Percentiles rank a stretch among this genome's conserved stretches.
phyloP scores from a whole-genome alignment of 2,797 vertebrate genomes.

The Sebastes itinus region DNA sequence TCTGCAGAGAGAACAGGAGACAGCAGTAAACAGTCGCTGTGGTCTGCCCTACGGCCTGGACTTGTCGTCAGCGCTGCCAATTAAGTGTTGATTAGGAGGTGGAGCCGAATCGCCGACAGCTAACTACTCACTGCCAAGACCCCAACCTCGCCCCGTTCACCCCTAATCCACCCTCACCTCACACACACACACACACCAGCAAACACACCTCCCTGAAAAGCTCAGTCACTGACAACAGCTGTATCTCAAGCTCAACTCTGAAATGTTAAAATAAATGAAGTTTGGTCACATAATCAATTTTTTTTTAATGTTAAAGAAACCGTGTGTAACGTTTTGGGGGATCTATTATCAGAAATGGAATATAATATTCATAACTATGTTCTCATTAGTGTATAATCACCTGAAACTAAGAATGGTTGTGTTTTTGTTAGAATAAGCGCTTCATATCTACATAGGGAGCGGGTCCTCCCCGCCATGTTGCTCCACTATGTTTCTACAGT shows the following conservation, averaged over 20 bases:
- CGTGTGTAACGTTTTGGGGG: too few species aligned
- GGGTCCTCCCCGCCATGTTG: too few species aligned
- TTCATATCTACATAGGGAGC: too few species aligned
- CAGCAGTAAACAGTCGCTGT: constrained; percentile 47
- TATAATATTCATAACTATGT: too few species aligned
- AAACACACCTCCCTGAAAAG: background rate
- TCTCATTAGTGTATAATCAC: too few species aligned
- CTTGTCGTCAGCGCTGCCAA: constrained; percentile 72
- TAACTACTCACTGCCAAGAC: constrained; percentile 57
- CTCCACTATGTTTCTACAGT: too few species aligned
- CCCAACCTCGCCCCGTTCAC: constrained; percentile 3
- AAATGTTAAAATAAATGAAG: background rate
- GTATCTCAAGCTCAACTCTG: background rate
- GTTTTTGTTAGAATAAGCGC: too few species aligned
- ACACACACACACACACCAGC: background rate
- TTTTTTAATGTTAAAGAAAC: background rate
- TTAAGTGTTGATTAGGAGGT: constrained; percentile 74
- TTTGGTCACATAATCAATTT: background rate
- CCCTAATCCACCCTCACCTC: background rate
- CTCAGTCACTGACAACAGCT: background rate
- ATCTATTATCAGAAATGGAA: too few species aligned
- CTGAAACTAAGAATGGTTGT: too few species aligned
- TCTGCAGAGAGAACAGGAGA: constrained; percentile 26
- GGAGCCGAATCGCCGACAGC: constrained; percentile 53
- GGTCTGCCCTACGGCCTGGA: constrained; percentile 42